Evolutionary conservation across 2,797 vertebrate genomes (phyloP), one percentile per base, ranked within the genome.

Genomic region (Danio aesculapii): DNA sequence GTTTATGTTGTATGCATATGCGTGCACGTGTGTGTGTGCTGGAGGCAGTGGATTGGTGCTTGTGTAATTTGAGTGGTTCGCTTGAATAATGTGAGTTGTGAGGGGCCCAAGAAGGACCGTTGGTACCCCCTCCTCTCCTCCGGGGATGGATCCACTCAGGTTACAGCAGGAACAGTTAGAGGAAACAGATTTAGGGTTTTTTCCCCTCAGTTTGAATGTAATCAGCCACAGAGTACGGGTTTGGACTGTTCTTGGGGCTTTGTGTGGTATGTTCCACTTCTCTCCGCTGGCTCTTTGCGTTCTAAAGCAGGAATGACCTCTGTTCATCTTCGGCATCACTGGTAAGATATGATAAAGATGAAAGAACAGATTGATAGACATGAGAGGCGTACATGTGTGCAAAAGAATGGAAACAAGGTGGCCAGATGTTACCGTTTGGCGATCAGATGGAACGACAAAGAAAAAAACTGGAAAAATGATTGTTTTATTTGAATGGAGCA

Each of bases 61-160:
- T 72, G 46, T 72, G 73, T 80, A 77, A 49, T 70, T 9, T 67
- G 66, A 59, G 55, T 58, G 44, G 64, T 76, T 57, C 68, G 59
- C 61, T 77, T 52, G 62, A 85, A 82, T 91, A 86, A 92, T 92
- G 84, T 83, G 87, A 91, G 44, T 75, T 71, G 41, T 76, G 17
- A 63, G 73, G 73, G 72, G 78, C 66, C 30, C 30, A 3, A 43
- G 44, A 49, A 72, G 43, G 16, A 46, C 55, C 63, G 53, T 66
- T 44, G 49, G 62, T 58, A 82, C 76, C 77, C 72, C 73, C 78
- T 76, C 59, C 67, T 76, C 74, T 50, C 61, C 78, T 77, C 17
- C 66, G 17, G 55, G 47, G 58, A 81, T 19, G n/a, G 43, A 30
- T 75, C 75, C 72, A 67, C 83, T 87, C 86, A 10, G 67, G 53